A percentile compares a stretch with the other conserved stretches of the same genome.
phyloP scores from a whole-genome alignment of 1,140 invertebrate species.

The Bombus affinis region DNA sequence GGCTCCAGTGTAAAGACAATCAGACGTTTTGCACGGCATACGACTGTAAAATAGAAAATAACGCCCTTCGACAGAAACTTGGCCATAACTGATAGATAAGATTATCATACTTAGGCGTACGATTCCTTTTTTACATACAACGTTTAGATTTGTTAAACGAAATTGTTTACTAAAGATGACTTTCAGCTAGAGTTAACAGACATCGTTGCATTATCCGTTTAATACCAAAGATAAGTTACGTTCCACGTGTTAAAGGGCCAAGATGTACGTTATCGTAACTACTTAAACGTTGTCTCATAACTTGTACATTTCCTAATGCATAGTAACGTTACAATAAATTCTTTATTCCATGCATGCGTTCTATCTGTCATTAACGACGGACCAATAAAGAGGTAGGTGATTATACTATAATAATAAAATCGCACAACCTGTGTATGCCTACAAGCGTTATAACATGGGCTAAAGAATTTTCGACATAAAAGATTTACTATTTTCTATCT shows the following conservation, averaged over 20 bases:
- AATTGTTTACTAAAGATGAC: constrained; percentile 19
- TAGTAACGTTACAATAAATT: constrained; percentile 67
- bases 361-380: constrained; percentile 9
- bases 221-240: constrained; percentile 66
- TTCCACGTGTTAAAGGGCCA: constrained; percentile 48
- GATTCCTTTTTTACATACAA: neutral
- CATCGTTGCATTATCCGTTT: constrained; percentile 47
- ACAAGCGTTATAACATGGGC: neutral
- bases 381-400: constrained; percentile 22
- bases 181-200: constrained; percentile 13
- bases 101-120: constrained; percentile 13
- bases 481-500: neutral
- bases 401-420: neutral
- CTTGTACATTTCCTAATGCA: constrained; percentile 62
- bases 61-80: constrained; percentile 13
- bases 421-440: no score
- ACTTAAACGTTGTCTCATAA: constrained; percentile 55
- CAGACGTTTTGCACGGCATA: constrained; percentile 40
- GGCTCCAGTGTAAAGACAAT: constrained; percentile 55
- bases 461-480: neutral
- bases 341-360: constrained; percentile 63
- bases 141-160: neutral
- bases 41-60: neutral
- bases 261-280: constrained; percentile 53
- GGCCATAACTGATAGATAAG: constrained; percentile 25